A percentile compares a stretch with the other conserved stretches of the same genome.
phyloP scores from a whole-genome alignment of 2,888 invertebrate species.

The Cheilosia urbana region DNA sequence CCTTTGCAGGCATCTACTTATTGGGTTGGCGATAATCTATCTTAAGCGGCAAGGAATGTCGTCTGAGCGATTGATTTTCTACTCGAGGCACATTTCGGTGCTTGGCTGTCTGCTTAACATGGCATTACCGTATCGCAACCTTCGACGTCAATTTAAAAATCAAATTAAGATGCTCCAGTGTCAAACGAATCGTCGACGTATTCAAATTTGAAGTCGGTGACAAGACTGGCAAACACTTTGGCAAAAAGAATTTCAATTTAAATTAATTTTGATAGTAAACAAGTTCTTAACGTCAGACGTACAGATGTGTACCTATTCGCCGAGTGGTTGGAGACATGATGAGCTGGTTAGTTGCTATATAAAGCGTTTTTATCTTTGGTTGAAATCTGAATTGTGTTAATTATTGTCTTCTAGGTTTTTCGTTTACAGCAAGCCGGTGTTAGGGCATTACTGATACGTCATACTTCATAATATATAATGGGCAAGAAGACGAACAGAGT shows the following conservation, averaged over 20 bases:
- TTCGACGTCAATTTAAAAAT: neutral
- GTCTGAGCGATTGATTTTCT: slow-evolving; percentile 5
- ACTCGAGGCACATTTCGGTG: neutral
- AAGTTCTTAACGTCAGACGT: too few relatives aligned
- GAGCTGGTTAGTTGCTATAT: neutral
- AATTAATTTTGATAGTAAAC: too few relatives aligned
- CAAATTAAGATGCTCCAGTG: neutral
- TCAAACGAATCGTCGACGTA: neutral
- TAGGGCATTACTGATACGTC: neutral
- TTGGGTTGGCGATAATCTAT: neutral
- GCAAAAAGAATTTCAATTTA: neutral
- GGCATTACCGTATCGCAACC: neutral
- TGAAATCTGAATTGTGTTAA: neutral
- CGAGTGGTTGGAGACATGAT: neutral
- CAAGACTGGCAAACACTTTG: neutral
- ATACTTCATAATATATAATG: neutral
- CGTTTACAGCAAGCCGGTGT: neutral
- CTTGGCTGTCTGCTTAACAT: neutral
- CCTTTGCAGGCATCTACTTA: neutral
- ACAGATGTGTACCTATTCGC: neutral
- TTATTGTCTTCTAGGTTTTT: neutral
- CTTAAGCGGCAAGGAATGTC: neutral
- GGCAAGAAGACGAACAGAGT: too few relatives aligned
- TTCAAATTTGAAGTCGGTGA: neutral
- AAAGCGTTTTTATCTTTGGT: slow-evolving; percentile 16